Percentiles rank a stretch among this genome's conserved stretches.
Conservation (phyloP, 2,113 vertebrate species). For the Lamprotornis superbus region DNA sequence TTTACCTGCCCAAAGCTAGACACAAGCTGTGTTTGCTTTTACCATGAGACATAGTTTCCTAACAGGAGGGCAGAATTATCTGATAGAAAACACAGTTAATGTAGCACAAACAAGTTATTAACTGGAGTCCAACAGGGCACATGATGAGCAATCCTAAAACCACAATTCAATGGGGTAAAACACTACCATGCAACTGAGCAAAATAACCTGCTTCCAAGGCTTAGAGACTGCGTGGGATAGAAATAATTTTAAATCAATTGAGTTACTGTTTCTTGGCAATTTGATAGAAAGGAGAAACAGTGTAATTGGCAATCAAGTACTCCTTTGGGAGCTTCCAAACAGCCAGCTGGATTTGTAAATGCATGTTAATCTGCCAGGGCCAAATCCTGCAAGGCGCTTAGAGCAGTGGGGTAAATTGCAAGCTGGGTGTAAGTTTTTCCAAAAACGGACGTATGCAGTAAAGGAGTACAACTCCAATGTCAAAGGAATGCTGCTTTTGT, state of each 20-base stretch:
- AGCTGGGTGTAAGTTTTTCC: background rate
- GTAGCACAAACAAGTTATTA: slow-evolving; percentile 64
- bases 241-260: slow-evolving; percentile 76
- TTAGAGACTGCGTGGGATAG: slow-evolving; percentile 45
- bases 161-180: slow-evolving; percentile 58
- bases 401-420: background rate
- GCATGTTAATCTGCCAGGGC: slow-evolving; percentile 62
- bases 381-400: slow-evolving; percentile 13
- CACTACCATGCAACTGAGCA: slow-evolving; percentile 11
- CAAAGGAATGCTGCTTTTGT: slow-evolving; percentile 20
- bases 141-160: slow-evolving; percentile 50
- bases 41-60: background rate
- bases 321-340: slow-evolving; percentile 69
- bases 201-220: slow-evolving; percentile 64
- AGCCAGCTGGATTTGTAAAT: slow-evolving; percentile 70
- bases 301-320: slow-evolving; percentile 73
- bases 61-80: slow-evolving; percentile 37
- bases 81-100: slow-evolving; percentile 50
- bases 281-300: slow-evolving; percentile 76
- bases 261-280: slow-evolving; percentile 77
- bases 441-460: background rate
- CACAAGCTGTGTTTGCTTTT: slow-evolving; percentile 25
- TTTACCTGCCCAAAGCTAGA: background rate
- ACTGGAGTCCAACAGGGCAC: slow-evolving; percentile 61
- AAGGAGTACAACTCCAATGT: background rate